Evolutionary conservation across 2,888 invertebrate genomes (phyloP).

Genomic region (Nymphalis polychloros): DNA sequence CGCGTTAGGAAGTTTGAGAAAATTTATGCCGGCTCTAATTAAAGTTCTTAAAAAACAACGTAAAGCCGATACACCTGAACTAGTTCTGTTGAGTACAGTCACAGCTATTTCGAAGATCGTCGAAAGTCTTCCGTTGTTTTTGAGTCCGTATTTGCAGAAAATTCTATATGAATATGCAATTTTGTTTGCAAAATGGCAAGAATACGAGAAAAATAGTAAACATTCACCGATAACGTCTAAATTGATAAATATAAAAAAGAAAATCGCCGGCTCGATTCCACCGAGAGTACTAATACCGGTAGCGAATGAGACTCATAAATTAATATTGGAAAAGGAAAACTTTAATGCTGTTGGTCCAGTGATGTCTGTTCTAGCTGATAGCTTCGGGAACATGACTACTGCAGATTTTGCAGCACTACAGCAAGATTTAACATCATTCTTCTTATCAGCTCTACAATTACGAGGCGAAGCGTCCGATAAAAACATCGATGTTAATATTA

Average conservation of each 20-base stretch:
- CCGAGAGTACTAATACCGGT: slow-evolving; percentile 89
- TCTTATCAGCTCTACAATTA: slow-evolving; percentile 86
- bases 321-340: slow-evolving; percentile 81
- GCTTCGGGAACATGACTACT: slow-evolving; percentile 83
- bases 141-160: slow-evolving; percentile 91
- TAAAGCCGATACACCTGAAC: slow-evolving; percentile 81
- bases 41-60: slow-evolving; percentile 84
- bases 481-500: slow-evolving; percentile 56
- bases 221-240: slow-evolving; percentile 80
- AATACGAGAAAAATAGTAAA: slow-evolving; percentile 75
- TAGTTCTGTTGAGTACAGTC: slow-evolving; percentile 86
- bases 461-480: slow-evolving; percentile 78
- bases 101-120: slow-evolving; percentile 91
- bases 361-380: slow-evolving; percentile 89
- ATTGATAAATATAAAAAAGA: slow-evolving; percentile 83
- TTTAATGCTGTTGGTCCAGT: slow-evolving; percentile 85
- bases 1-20: slow-evolving; percentile 87
- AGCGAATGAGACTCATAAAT: slow-evolving; percentile 84
- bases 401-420: slow-evolving; percentile 85
- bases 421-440: slow-evolving; percentile 87
- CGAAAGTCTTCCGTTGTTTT: slow-evolving; percentile 89
- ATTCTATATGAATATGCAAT: slow-evolving; percentile 85
- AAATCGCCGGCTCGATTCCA: slow-evolving; percentile 85
- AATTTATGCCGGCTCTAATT: slow-evolving; percentile 89
- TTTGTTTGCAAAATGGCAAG: slow-evolving; percentile 79